Base-by-base conservation (phyloP, 2,888 invertebrate genomes). In the Omphaloscelis lunosa region DNA sequence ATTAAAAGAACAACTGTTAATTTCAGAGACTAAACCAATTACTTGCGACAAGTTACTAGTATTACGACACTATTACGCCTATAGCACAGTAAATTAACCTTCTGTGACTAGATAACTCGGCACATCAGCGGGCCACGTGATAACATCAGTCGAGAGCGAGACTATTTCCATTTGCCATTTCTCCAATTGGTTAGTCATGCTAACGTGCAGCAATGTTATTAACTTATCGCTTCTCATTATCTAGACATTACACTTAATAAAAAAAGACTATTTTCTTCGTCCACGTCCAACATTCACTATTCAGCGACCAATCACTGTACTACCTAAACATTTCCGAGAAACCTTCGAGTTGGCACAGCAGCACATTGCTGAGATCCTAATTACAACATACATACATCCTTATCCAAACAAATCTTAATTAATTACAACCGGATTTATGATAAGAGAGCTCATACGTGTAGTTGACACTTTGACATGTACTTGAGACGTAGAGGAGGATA, bases 341-440 rank as follows among this genome's bases (percentile, higher is more conserved):
- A 81, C 85, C 75, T 88, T 89, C 79, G 81, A 79, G 84, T 82
- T 79, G 68, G 51, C 65, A 68, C 63, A 61, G 76, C 80, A 80
- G 85, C 80, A 75, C 76, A 80, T 82, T 83, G 75, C 77, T 85
- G 45, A 71, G 77, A 83, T 80, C 83, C 85, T 87, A 88, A 88
- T 89, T 89, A 86, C 84, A 89, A 87, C 86, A 83, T 82, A 87
- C 86, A 83, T 82, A 82, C 86, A 79, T 89, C 83, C 74, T 76
- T 80, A 88, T 86, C 85, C 83, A 83, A 82, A 82, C 70, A 75
- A 75, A 89, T 89, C 86, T 90, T 91, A 91, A 92, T 91, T 91
- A 91, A 93, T 92, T 90, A 90, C 82, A 90, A 89, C 91, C 92
- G 92, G 90, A 90, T 86, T 84, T 87, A 68, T 87, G 89, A 88